Base-by-base conservation (phyloP, 2,888 invertebrate species). In the Caenorhabditis uteleia region DNA sequence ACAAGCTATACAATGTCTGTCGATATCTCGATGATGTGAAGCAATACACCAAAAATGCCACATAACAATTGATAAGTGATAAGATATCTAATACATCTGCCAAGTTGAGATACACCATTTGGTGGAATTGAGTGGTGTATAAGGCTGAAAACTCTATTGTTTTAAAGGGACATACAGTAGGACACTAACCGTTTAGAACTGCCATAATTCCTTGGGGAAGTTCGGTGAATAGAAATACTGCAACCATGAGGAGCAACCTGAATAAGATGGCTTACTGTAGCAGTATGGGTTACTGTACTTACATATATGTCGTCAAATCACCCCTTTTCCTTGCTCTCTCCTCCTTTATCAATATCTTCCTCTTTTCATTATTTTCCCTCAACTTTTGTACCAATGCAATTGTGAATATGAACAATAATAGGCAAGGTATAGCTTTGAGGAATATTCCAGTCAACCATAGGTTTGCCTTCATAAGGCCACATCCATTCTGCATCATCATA, bases 221-320 rank as follows among this genome's bases (percentile, higher is more conserved):
- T 83, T 91, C 90, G 76, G 90, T 90, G n/a, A 90, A 80, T 38
- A 90, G 86, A 83, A 91, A 90, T 56, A 90, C 86, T 46, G 90
- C 86, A n/a, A 91, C 90, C 26, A 91, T 89, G 0, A 89, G 88
- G 51, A 91, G 90, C 33, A 91, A 85, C 78, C 90, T 90, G 44
- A 89, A 86, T n/a, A 39, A 16, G 4, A 10, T 21, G 6, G 6
- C n/a, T n/a, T n/a, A n/a, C n/a, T n/a, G n/a, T n/a, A n/a, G n/a
- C n/a, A n/a, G n/a, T n/a, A n/a, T n/a, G n/a, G n/a, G n/a, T n/a
- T n/a, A n/a, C n/a, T n/a, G n/a, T n/a, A n/a, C 46, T 31, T 14
- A 61, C 71, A 71, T 68, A 38, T 64, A 66, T 3, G 68, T 72
- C 5, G 72, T 72, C 43, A 72, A 51, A 45, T 72, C 72, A 14